Percentiles rank a stretch among this genome's conserved stretches.
phyloP scores from a whole-genome alignment of 2,888 invertebrate genomes.

The Melanostoma mellinum region DNA sequence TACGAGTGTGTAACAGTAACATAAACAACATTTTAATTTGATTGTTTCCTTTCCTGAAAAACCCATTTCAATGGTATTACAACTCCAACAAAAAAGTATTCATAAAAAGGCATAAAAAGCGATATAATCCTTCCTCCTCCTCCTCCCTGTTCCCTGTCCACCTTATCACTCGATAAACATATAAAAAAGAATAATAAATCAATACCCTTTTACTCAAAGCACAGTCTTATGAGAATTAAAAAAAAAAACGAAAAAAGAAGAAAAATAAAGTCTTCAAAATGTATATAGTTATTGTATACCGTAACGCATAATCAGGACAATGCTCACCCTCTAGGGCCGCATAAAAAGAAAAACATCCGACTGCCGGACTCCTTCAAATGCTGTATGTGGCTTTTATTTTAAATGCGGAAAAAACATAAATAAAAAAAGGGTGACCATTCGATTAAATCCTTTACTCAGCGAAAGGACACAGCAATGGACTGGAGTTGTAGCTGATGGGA shows the following conservation, averaged over 20 bases:
- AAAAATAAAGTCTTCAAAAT: slow-evolving; percentile 59
- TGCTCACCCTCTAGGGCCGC: slow-evolving; percentile 55
- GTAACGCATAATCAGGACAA: slow-evolving; percentile 69
- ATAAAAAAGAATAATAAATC: slow-evolving; percentile 61
- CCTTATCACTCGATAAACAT: slow-evolving; percentile 24
- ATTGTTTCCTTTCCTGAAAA: slow-evolving; percentile 9
- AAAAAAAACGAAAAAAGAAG: slow-evolving; percentile 27
- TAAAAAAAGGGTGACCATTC: slow-evolving; percentile 72
- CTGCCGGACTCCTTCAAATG: slow-evolving; percentile 61
- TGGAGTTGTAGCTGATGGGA: slow-evolving; percentile 11
- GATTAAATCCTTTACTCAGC: slow-evolving; percentile 71
- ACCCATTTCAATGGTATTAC: slow-evolving; percentile 12
- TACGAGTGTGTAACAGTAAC: too few relatives aligned
- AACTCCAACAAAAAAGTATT: slow-evolving; percentile 8
- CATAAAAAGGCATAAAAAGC: slow-evolving; percentile 1
- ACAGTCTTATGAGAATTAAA: slow-evolving; percentile 50
- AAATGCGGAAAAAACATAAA: slow-evolving; percentile 65
- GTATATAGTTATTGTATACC: slow-evolving; percentile 22
- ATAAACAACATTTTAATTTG: slow-evolving; percentile 7
- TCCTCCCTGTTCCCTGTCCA: neutral
- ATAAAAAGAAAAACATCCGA: slow-evolving; percentile 42
- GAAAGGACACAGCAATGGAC: slow-evolving; percentile 53
- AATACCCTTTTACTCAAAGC: slow-evolving; percentile 37
- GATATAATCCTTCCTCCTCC: neutral
- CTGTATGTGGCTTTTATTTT: slow-evolving; percentile 67